Conservation (phyloP, 2,888 invertebrate species). For the Eupsilia transversa region DNA sequence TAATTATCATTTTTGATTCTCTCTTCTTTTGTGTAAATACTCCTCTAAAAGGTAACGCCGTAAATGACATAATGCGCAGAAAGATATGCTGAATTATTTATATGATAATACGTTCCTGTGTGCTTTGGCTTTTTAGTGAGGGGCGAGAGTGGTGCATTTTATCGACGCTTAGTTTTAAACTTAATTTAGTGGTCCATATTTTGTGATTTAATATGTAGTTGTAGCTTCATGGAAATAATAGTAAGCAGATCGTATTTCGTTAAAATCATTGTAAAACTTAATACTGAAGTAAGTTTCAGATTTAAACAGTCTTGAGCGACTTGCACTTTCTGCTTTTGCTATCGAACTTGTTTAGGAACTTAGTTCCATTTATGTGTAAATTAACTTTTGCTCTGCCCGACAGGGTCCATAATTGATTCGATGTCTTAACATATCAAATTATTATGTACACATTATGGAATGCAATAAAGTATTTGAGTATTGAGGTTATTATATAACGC, state of each 20-base stretch:
- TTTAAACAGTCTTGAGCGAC: not conserved
- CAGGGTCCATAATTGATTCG: too few relatives aligned
- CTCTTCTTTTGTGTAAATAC: conserved; percentile 90
- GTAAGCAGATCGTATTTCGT: too few relatives aligned
- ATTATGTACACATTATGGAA: too few relatives aligned
- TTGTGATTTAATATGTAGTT: not conserved
- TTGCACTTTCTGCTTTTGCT: not conserved
- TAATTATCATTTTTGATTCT: conserved; percentile 91
- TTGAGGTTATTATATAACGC: not conserved
- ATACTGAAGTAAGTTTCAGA: not conserved
- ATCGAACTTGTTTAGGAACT: not conserved
- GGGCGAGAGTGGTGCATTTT: conserved; percentile 35
- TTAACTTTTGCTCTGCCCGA: too few relatives aligned
- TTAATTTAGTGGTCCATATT: not conserved
- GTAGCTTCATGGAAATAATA: not conserved
- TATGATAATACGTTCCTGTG: conserved; percentile 84
- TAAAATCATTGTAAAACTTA: not conserved
- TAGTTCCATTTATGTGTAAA: not conserved
- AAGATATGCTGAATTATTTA: conserved; percentile 90
- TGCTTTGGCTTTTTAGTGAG: conserved; percentile 68
- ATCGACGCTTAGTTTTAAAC: conserved; percentile 12
- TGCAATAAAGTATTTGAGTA: too few relatives aligned
- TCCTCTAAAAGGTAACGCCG: conserved; percentile 87
- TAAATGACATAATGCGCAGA: conserved; percentile 89
- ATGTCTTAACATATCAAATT: too few relatives aligned